Base-by-base conservation (phyloP, 2,888 invertebrate genomes). In the Harpalus rubripes region DNA sequence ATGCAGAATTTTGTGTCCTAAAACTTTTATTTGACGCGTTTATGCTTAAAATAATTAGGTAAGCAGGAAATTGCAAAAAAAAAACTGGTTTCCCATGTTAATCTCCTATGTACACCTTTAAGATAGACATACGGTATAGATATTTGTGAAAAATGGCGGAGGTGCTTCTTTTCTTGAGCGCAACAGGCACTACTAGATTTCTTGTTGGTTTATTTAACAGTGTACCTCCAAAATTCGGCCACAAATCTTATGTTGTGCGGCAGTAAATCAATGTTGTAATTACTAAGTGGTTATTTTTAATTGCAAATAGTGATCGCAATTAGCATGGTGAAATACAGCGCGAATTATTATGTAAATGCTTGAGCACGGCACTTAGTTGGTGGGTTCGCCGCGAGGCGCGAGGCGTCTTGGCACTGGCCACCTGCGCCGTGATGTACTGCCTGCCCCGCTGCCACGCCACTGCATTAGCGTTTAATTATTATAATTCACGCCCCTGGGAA, bases 231-330 rank as follows among this genome's bases (percentile, higher is more conserved):
- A 87, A 88, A 88, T 87, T 86, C 86, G 86, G 76, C 86, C 86
- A 88, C 88, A 88, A 88, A 88, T 88, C 88, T 87, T 86, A 76
- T 61, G 72, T 68, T 84, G 86, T 86, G 86, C 87, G 86, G 87
- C 86, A 86, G 87, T 89, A 89, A 89, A 89, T 89, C 88, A 89
- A 88, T 88, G 88, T 88, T 87, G 87, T 89, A 89, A 89, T 89
- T 89, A 88, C 89, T 87, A 88, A 89, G 88, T 88, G 89, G 88
- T 89, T 89, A 88, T 89, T 89, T 89, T 89, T 89, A 89, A 89
- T 89, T 89, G 89, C 88, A 88, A 89, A 89, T 89, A 88, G 89
- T 88, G 88, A 89, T 89, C 88, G 88, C 88, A 89, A 89, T 89
- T 89, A 89, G 88, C 86, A 88, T 87, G 86, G 87, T 87, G 86